Evolutionary conservation across 1,140 invertebrate genomes (phyloP).

Genomic region (Hyles vespertilio): DNA sequence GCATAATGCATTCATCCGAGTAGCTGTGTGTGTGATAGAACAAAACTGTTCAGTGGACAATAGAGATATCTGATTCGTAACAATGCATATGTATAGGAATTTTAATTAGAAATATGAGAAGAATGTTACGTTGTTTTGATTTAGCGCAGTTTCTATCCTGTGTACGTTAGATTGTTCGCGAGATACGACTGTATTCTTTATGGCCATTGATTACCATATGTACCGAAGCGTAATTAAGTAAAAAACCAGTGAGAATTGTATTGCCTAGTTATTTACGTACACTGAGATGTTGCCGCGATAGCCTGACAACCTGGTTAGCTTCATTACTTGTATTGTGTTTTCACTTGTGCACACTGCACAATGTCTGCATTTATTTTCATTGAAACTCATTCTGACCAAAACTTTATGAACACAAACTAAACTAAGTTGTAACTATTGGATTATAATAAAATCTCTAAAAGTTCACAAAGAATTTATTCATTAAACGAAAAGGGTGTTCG

Average conservation of each 20-base stretch:
- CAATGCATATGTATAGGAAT: constrained; percentile 63
- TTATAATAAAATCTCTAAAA: no score
- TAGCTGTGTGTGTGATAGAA: constrained; percentile 24
- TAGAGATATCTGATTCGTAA: constrained; percentile 64
- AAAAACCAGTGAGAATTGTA: constrained; percentile 24
- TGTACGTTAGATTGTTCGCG: constrained; percentile 34
- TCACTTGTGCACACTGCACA: no score
- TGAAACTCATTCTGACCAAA: no score
- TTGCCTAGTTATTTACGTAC: constrained; percentile 10
- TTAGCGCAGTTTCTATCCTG: constrained; percentile 46
- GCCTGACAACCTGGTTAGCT: no score
- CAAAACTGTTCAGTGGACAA: constrained; percentile 61
- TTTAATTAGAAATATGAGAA: constrained; percentile 69
- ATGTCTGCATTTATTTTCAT: no score
- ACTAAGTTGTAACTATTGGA: no score
- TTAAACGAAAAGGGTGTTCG: background rate
- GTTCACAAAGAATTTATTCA: background rate
- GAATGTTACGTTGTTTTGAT: constrained; percentile 44
- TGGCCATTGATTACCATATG: constrained; percentile 37
- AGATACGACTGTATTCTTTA: constrained; percentile 36
- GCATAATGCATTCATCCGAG: constrained; percentile 36
- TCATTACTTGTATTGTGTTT: no score
- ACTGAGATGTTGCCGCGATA: no score
- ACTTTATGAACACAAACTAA: no score
- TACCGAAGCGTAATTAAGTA: constrained; percentile 30